These are phyloP conservation scores for Scelioninae gen. 2 DNA, from an alignment of 2,888 invertebrate genomes.

Conservation along the genomic window DNA sequence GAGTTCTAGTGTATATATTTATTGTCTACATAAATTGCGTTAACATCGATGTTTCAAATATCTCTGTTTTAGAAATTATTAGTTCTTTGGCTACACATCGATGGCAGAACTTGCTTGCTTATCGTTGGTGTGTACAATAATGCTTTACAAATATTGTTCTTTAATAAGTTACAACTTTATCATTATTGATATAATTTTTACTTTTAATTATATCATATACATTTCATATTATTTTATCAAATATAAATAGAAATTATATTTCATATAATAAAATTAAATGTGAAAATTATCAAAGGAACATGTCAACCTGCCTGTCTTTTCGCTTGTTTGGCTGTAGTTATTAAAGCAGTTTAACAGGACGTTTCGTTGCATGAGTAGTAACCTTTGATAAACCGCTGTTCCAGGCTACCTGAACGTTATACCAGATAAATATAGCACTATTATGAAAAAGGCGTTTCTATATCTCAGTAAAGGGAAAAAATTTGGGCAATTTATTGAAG, in stretches of 20 bases:
- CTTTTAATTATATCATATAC: neutral
- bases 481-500: constrained; percentile 63
- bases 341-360: constrained; percentile 57
- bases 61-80: constrained; percentile 54
- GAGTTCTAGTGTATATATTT: neutral
- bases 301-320: no score
- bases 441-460: constrained; percentile 57
- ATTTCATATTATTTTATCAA: neutral
- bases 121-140: constrained; percentile 56
- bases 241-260: neutral
- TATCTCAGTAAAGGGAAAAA: constrained; percentile 61
- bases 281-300: no score
- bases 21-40: constrained; percentile 3
- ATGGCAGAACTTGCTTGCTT: constrained; percentile 54
- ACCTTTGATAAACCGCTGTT: constrained; percentile 67
- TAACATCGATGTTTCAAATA: constrained; percentile 24
- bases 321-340: constrained; percentile 52
- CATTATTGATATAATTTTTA: neutral
- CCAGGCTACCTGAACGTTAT: constrained; percentile 68
- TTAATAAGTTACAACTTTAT: constrained; percentile 49
- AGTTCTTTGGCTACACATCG: constrained; percentile 53
- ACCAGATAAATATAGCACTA: constrained; percentile 66
- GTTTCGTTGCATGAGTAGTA: constrained; percentile 68
- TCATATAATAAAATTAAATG: neutral
- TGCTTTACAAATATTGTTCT: constrained; percentile 41